Evolutionary conservation across 2,797 vertebrate genomes (phyloP).

Genomic region (Champsocephalus esox): DNA sequence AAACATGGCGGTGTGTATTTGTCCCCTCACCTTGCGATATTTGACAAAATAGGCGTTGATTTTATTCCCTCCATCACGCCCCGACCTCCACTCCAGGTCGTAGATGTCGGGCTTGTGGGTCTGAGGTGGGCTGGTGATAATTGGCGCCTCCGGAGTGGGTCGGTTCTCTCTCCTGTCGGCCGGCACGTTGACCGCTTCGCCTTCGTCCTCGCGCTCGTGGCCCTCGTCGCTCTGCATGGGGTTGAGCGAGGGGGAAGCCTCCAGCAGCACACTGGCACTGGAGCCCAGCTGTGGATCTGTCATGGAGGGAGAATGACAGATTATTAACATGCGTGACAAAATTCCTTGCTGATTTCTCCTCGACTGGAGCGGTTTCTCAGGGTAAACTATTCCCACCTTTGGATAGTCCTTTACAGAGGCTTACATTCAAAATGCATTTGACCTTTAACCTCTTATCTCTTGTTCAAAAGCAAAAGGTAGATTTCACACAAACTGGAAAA

Average conservation of each 20-base stretch:
- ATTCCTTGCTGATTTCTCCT: neutral
- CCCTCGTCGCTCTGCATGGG: conserved; percentile 84
- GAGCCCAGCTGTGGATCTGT: conserved; percentile 79
- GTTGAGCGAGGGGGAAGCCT: conserved; percentile 65
- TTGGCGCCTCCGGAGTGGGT: conserved; percentile 91
- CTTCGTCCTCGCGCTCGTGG: conserved; percentile 56
- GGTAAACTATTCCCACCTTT: neutral
- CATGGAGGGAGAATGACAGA: neutral
- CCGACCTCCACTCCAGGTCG: conserved; percentile 92
- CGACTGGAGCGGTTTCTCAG: neutral
- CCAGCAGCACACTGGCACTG: conserved; percentile 46
- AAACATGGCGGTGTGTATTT: neutral
- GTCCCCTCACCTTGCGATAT: conserved; percentile 92
- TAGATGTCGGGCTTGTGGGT: conserved; percentile 91
- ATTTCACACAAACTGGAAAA: no score
- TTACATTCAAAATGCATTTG: neutral
- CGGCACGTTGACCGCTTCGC: conserved; percentile 16
- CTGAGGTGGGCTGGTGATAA: conserved; percentile 95
- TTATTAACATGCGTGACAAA: no score
- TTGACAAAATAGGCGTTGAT: conserved; percentile 96
- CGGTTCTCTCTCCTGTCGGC: conserved; percentile 68
- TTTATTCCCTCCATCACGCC: conserved; percentile 89
- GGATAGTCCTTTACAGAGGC: neutral
- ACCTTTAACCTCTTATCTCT: no score
- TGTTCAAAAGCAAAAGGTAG: no score